These are phyloP conservation scores for Nyleta sp. DNA, from an alignment of 2,888 invertebrate genomes.

Conservation along the genomic window DNA sequence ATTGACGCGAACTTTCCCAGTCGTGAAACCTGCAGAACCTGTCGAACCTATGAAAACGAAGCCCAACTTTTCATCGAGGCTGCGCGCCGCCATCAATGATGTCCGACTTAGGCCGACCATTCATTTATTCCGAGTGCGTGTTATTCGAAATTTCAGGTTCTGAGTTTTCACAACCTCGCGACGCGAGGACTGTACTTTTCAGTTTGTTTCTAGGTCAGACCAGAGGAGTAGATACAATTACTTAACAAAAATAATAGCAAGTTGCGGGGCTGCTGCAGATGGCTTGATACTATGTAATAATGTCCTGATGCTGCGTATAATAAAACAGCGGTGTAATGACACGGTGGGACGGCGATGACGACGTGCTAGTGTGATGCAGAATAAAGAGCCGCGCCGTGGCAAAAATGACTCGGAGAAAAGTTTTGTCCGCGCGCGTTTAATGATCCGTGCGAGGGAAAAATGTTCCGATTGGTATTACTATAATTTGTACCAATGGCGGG, in stretches of 20 bases:
- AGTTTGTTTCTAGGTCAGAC: constrained; percentile 37
- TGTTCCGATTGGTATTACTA: constrained; percentile 39
- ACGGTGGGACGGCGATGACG: constrained; percentile 29
- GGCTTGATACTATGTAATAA: constrained; percentile 53
- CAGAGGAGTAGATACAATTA: constrained; percentile 46
- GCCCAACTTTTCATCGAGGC: constrained; percentile 6
- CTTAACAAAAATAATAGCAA: constrained; percentile 48
- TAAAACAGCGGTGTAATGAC: constrained; percentile 45
- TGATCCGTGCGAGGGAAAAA: constrained; percentile 21
- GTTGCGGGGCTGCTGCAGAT: constrained; percentile 35
- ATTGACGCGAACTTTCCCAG: constrained; percentile 4
- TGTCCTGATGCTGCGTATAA: constrained; percentile 44
- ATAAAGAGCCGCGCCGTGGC: constrained; percentile 20
- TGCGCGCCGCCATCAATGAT: not conserved
- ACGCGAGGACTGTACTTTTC: constrained; percentile 20
- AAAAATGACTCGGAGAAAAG: constrained; percentile 33
- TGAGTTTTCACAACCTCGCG: constrained; percentile 16
- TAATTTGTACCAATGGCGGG: constrained; percentile 29
- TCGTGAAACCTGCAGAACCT: not conserved
- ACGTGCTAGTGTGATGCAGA: constrained; percentile 43
- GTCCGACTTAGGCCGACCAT: constrained; percentile 4
- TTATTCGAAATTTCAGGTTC: constrained; percentile 13
- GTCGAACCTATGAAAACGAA: not conserved
- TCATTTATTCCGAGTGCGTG: constrained; percentile 8
- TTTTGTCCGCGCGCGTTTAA: constrained; percentile 37